Evolutionary conservation across 1,140 invertebrate species (phyloP).

Genomic region (Paracyclopina nana): DNA sequence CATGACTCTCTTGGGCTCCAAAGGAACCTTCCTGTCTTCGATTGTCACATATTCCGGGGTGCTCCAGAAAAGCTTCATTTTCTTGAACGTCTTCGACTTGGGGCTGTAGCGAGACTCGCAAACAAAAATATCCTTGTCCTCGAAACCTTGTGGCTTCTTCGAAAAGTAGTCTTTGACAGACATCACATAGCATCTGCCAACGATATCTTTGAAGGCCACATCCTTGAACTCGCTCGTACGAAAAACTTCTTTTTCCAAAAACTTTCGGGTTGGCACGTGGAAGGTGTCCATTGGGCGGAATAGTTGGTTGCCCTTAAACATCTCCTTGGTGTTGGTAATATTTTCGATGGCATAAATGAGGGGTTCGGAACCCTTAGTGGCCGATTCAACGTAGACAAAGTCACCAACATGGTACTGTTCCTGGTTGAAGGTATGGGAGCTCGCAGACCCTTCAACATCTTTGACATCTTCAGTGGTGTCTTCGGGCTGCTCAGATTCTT

Average conservation of each 20-base stretch:
- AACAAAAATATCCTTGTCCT: conserved; percentile 86
- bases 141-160: conserved; percentile 59
- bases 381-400: conserved; percentile 69
- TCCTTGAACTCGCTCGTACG: conserved; percentile 71
- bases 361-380: conserved; percentile 35
- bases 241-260: conserved; percentile 67
- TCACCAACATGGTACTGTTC: conserved; percentile 58
- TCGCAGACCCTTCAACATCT: neutral
- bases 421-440: conserved; percentile 31
- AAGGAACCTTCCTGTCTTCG: conserved; percentile 42
- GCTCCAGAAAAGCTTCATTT: conserved; percentile 36
- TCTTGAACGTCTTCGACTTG: conserved; percentile 67
- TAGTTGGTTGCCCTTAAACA: conserved; percentile 72
- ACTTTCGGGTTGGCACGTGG: conserved; percentile 81
- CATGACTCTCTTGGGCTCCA: conserved; percentile 65
- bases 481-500: conserved; percentile 26
- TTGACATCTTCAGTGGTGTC: conserved; percentile 25
- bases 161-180: conserved; percentile 89
- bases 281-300: conserved; percentile 75
- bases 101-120: conserved; percentile 87
- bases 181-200: conserved; percentile 82
- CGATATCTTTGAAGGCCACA: conserved; percentile 51
- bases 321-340: conserved; percentile 60
- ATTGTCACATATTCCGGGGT: conserved; percentile 28
- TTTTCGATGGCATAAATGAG: conserved; percentile 73